phyloP scores from a whole-genome alignment of 1,140 invertebrate species.

The Drosophila tristis region DNA sequence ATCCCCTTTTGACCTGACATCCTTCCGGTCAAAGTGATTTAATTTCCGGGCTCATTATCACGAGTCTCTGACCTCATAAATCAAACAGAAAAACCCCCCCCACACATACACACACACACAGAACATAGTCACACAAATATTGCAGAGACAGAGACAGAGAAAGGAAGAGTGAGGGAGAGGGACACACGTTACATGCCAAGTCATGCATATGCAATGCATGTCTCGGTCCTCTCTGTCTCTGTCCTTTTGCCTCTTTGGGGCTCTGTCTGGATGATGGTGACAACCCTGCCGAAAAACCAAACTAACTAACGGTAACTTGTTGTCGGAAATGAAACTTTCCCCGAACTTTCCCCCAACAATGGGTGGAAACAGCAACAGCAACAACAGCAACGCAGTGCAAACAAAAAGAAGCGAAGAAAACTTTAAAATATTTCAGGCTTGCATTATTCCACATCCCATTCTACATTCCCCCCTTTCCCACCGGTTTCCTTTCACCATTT shows the following conservation, averaged over 20 bases:
- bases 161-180: conserved; percentile 23
- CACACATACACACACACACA: conserved; percentile 35
- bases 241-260: conserved; percentile 17
- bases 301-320: conserved; percentile 81
- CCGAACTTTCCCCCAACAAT: conserved; percentile 50
- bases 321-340: conserved; percentile 81
- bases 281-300: conserved; percentile 66
- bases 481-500: conserved; percentile 13
- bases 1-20: conserved; percentile 81
- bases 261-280: conserved; percentile 51
- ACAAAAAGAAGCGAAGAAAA: conserved; percentile 50
- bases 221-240: no score
- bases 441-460: conserved; percentile 38
- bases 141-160: conserved; percentile 39
- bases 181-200: conserved; percentile 72
- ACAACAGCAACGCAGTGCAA: conserved; percentile 22
- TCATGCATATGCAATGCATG: conserved; percentile 50
- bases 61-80: conserved; percentile 82
- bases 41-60: conserved; percentile 83
- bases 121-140: conserved; percentile 10
- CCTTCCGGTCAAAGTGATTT: conserved; percentile 83
- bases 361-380: background rate
- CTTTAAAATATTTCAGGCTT: conserved; percentile 75
- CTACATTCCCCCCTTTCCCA: background rate
- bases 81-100: conserved; percentile 61